These are phyloP conservation scores for Bujurquina vittata DNA, from an alignment of 2,113 vertebrate genomes.

Conservation along the genomic window DNA sequence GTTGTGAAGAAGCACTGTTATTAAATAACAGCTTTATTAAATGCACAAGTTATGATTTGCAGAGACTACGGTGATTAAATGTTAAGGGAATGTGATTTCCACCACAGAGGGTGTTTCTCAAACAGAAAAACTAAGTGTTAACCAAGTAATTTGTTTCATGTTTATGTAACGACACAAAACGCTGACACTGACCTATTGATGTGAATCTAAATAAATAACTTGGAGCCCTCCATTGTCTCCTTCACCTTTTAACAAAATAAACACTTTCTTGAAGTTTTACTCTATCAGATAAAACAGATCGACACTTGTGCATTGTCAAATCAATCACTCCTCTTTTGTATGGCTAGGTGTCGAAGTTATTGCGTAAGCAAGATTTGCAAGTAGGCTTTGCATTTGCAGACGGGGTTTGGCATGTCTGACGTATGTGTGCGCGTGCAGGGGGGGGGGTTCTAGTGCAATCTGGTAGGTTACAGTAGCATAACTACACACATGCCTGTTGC, in stretches of 20 bases:
- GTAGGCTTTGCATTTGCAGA: neutral
- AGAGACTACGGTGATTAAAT: neutral
- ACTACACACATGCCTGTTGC: neutral
- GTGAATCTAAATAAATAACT: neutral
- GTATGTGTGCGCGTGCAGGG: too few relatives aligned
- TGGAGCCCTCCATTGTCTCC: neutral
- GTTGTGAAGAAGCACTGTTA: neutral
- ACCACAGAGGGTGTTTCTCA: neutral
- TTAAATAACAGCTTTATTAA: neutral
- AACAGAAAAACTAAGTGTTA: neutral
- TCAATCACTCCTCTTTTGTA: neutral
- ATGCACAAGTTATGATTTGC: neutral
- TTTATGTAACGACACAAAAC: neutral
- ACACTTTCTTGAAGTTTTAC: neutral
- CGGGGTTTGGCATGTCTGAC: neutral
- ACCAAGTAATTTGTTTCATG: neutral
- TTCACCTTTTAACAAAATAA: neutral
- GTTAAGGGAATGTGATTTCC: neutral
- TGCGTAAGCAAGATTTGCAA: neutral
- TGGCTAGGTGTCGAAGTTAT: neutral
- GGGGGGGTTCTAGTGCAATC: too few relatives aligned
- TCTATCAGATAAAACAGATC: neutral
- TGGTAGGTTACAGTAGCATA: neutral
- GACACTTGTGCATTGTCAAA: neutral
- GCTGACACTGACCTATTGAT: neutral